Percentiles rank a stretch among this genome's conserved stretches.
phyloP scores from a whole-genome alignment of 37 sponge, comb jelly and placozoan genomes.

The Beroe ovata region DNA sequence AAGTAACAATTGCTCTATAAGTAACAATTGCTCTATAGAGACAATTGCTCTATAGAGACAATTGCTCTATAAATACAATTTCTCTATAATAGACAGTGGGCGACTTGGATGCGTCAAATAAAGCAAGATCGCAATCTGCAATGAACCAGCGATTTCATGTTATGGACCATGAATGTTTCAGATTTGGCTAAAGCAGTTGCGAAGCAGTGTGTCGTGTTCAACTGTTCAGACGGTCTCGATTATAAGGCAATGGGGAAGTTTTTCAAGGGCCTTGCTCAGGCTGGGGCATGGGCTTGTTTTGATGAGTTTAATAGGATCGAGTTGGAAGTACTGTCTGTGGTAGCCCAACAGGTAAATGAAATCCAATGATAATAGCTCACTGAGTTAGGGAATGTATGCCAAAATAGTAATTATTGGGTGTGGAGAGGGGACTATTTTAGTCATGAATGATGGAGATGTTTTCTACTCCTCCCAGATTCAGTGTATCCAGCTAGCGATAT shows the following conservation, averaged over 20 bases:
- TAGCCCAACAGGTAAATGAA: conserved; percentile 68
- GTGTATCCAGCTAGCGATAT: conserved; percentile 68
- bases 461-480: conserved; percentile 67
- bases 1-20: too few relatives aligned
- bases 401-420: not conserved
- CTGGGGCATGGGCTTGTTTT: conserved; percentile 75
- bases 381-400: not conserved
- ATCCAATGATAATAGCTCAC: too few relatives aligned
- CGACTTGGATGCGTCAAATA: too few relatives aligned
- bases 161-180: too few relatives aligned
- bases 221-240: conserved; percentile 72
- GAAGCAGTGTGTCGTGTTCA: conserved; percentile 74
- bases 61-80: too few relatives aligned
- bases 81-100: too few relatives aligned
- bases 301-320: conserved; percentile 75
- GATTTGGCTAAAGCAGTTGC: conserved; percentile 73
- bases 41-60: too few relatives aligned
- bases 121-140: too few relatives aligned
- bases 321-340: conserved; percentile 72
- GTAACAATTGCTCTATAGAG: too few relatives aligned
- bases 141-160: too few relatives aligned
- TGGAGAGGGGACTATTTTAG: not conserved
- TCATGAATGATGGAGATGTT: not conserved
- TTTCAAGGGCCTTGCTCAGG: conserved; percentile 72
- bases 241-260: conserved; percentile 74